Evolutionary conservation across 2,113 vertebrate species (phyloP).

Genomic region (Anarhynchus alexandrinus): DNA sequence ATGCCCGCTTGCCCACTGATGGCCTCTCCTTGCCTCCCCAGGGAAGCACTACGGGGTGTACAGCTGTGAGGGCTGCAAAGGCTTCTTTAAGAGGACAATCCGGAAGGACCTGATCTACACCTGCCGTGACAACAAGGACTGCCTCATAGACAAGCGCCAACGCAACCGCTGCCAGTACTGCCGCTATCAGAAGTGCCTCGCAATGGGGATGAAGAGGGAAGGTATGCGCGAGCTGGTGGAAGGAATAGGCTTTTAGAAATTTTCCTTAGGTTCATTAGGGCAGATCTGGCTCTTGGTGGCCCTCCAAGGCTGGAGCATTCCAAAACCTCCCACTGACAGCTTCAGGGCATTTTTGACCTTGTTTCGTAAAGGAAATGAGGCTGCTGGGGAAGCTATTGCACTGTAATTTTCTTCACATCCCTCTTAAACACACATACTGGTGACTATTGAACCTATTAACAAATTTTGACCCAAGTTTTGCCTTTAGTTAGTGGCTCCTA

Average conservation of each 20-base stretch:
- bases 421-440: not conserved
- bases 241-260: not conserved
- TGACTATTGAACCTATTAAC: not conserved
- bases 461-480: not conserved
- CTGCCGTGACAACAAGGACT: constrained; percentile 94
- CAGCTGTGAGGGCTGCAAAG: constrained; percentile 97
- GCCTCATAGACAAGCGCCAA: constrained; percentile 94
- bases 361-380: rapidly evolving
- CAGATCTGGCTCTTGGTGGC: not conserved
- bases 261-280: not conserved
- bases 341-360: not conserved
- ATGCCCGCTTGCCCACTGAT: not conserved
- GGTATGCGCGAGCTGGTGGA: constrained; percentile 66
- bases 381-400: not conserved
- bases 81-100: constrained; percentile 96
- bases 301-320: not conserved
- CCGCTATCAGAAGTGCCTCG: constrained; percentile 98
- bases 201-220: constrained; percentile 97
- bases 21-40: constrained; percentile 33
- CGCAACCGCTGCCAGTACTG: constrained; percentile 98
- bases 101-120: constrained; percentile 95
- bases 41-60: constrained; percentile 98
- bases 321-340: not conserved
- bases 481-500: not conserved
- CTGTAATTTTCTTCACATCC: not conserved